Conservation (phyloP, 2,797 vertebrate species). For the Sebastes hubbsi region DNA sequence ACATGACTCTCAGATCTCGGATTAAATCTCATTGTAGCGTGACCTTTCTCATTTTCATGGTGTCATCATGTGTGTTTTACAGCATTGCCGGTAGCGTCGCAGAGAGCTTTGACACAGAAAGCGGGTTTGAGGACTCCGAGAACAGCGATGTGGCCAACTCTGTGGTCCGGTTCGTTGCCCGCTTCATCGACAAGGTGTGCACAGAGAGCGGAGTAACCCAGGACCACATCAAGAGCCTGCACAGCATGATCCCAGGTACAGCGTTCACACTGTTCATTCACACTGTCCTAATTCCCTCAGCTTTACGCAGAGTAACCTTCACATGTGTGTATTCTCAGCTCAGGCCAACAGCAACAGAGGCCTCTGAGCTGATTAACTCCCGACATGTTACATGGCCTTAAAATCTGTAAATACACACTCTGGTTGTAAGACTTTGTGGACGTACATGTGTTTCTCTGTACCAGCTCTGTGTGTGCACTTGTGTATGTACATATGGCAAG, state of each 20-base stretch:
- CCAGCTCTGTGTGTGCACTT: constrained; percentile 1
- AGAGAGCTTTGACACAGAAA: constrained; percentile 98
- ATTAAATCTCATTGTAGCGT: background rate
- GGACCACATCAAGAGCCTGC: constrained; percentile 97
- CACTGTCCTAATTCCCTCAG: constrained; percentile 47
- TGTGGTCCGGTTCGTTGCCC: constrained; percentile 92
- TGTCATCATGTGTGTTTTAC: constrained; percentile 42
- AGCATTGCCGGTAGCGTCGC: constrained; percentile 98
- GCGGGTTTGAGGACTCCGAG: constrained; percentile 97
- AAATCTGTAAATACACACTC: constrained; percentile 53
- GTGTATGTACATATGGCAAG: constrained; percentile 42
- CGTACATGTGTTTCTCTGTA: constrained; percentile 22
- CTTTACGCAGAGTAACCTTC: constrained; percentile 10
- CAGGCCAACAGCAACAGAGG: constrained; percentile 24
- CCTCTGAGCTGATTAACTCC: constrained; percentile 57
- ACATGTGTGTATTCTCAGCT: constrained; percentile 49
- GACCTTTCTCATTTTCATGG: constrained; percentile 24
- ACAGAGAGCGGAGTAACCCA: constrained; percentile 98
- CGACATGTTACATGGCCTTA: constrained; percentile 53
- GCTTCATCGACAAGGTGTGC: constrained; percentile 99
- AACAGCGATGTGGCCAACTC: constrained; percentile 93
- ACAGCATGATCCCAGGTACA: constrained; percentile 98
- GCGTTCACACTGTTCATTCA: constrained; percentile 4
- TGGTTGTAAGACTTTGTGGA: constrained; percentile 23
- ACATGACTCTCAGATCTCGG: background rate